Percentiles rank a stretch among this genome's conserved stretches.
Conservation (phyloP, 1,140 invertebrate species). For the Arion vulgaris region DNA sequence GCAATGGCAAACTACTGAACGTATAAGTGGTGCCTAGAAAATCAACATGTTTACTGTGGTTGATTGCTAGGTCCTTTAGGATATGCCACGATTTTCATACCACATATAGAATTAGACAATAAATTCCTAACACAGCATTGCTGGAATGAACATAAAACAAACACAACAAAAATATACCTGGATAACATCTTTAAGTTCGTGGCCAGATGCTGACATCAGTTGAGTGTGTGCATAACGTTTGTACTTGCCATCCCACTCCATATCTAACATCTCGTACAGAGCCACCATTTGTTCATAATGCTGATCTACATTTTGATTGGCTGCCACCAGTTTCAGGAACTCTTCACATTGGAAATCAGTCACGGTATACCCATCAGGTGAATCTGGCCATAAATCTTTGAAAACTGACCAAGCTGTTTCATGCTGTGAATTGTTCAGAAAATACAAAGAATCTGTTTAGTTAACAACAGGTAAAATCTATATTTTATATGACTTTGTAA, state of each 20-base stretch:
- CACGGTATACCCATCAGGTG: conserved; percentile 48
- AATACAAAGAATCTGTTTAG: neutral
- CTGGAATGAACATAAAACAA: no score
- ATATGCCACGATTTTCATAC: no score
- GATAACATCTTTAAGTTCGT: conserved; percentile 36
- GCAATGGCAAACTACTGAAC: no score
- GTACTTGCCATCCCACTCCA: conserved; percentile 54
- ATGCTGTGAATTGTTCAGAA: conserved; percentile 39
- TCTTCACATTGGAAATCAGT: conserved; percentile 55
- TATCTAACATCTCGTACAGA: conserved; percentile 54
- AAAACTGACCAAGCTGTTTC: conserved; percentile 50
- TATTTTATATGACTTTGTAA: no score
- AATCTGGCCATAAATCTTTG: conserved; percentile 43
- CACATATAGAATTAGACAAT: no score
- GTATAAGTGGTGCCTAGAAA: no score
- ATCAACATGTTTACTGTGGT: no score
- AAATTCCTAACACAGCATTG: no score
- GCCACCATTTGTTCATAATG: conserved; percentile 51
- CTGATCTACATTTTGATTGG: conserved; percentile 17
- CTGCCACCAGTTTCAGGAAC: conserved; percentile 47
- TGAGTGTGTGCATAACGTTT: conserved; percentile 41
- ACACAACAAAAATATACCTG: neutral
- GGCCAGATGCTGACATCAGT: conserved; percentile 29
- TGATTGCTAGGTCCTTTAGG: no score
- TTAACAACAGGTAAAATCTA: no score